A percentile compares a stretch with the other conserved stretches of the same genome.
phyloP scores from a whole-genome alignment of 2,113 vertebrate genomes.

The Chroicocephalus ridibundus region DNA sequence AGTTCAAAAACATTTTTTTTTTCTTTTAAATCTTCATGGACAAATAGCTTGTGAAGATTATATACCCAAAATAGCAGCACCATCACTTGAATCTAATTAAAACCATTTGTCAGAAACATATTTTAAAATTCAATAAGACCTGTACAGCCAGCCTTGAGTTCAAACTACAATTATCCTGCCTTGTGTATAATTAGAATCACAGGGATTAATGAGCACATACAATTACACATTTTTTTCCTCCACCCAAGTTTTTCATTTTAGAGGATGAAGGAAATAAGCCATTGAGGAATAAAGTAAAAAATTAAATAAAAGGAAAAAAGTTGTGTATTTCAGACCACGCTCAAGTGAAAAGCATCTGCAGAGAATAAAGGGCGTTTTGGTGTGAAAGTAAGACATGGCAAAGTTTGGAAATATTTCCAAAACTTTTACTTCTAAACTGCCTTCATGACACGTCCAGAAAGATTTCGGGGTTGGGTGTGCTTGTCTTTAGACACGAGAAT shows the following conservation, averaged over 20 bases:
- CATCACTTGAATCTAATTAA: constrained; percentile 43
- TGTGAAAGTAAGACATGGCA: background rate
- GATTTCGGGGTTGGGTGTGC: background rate
- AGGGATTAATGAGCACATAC: constrained; percentile 9
- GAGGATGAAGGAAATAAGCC: background rate
- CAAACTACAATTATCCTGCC: constrained; percentile 38
- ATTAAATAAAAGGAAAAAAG: background rate
- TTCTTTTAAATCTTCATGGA: background rate
- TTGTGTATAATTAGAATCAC: constrained; percentile 28
- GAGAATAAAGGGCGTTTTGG: background rate
- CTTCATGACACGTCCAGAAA: background rate
- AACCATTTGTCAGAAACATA: constrained; percentile 46
- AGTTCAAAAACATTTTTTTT: background rate
- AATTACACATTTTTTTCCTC: background rate
- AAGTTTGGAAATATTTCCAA: background rate
- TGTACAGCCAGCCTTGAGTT: constrained; percentile 24
- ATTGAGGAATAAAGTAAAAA: background rate
- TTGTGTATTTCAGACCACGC: background rate
- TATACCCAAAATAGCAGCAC: background rate
- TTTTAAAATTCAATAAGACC: constrained; percentile 46
- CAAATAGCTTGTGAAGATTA: constrained; percentile 29
- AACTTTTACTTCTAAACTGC: background rate
- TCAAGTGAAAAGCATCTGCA: background rate
- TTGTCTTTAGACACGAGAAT: background rate
- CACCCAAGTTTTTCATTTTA: constrained; percentile 8